phyloP scores from a whole-genome alignment of 2,888 invertebrate genomes.

The Acanthosepion lycidas region DNA sequence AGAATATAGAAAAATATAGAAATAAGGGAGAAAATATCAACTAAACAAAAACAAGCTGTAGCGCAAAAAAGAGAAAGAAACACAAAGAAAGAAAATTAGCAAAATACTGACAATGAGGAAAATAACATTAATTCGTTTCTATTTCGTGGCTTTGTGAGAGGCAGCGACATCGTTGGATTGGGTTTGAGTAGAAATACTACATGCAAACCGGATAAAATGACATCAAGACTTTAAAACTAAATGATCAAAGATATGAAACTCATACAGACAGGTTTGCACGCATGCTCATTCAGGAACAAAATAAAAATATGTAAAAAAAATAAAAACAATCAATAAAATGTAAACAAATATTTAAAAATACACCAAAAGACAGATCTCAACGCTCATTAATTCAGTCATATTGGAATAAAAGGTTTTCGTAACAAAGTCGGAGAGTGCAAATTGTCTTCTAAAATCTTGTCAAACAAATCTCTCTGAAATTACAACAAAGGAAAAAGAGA shows the following conservation, averaged over 20 bases:
- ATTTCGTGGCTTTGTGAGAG: no score
- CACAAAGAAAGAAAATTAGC: background rate
- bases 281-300: background rate
- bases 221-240: background rate
- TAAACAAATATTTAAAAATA: background rate
- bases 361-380: background rate
- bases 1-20: no score
- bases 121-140: constrained; percentile 17
- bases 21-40: no score
- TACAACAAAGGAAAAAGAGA: no score
- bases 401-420: background rate
- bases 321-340: background rate
- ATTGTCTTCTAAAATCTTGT: background rate
- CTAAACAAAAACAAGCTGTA: no score
- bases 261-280: background rate
- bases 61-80: no score
- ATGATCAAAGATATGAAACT: constrained; percentile 4
- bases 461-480: no score
- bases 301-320: background rate
- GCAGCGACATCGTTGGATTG: background rate
- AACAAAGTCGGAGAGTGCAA: background rate
- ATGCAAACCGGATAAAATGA: background rate
- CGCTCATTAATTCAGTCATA: background rate
- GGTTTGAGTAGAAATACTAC: background rate
- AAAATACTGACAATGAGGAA: background rate